Evolutionary conservation across 2,888 invertebrate species (phyloP).

Genomic region (Papilio gigon): DNA sequence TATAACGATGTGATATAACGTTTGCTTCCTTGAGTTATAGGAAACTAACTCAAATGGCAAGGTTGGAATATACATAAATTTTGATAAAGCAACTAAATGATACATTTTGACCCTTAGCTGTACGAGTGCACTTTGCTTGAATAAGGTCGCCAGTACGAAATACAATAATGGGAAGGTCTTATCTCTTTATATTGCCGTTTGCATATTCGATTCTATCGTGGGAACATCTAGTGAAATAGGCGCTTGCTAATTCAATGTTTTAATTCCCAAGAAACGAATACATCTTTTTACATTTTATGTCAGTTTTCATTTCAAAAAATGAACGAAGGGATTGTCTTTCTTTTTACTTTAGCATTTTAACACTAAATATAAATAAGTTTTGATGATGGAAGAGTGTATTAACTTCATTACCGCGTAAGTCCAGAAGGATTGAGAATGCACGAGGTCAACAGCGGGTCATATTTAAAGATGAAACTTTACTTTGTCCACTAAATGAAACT

Average conservation of each 20-base stretch:
- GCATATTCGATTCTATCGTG: conserved; percentile 27
- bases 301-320: neutral
- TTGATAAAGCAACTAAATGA: neutral
- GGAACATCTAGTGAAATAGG: conserved; percentile 11
- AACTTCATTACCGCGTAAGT: too few relatives aligned
- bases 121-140: conserved; percentile 8
- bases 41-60: conserved; percentile 16
- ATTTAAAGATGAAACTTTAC: too few relatives aligned
- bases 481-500: too few relatives aligned
- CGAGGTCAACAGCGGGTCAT: too few relatives aligned
- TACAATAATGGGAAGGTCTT: conserved; percentile 32
- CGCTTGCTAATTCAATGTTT: conserved; percentile 1
- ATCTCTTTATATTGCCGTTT: conserved; percentile 5
- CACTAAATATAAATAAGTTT: too few relatives aligned
- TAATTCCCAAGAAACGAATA: neutral
- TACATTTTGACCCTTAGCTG: neutral
- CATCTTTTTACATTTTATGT: neutral
- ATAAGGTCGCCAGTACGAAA: conserved; percentile 13
- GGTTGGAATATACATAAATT: neutral
- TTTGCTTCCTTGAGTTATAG: conserved; percentile 16
- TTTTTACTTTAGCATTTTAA: too few relatives aligned
- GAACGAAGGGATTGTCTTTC: too few relatives aligned
- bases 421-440: too few relatives aligned
- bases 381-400: too few relatives aligned
- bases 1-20: conserved; percentile 28